Conservation (phyloP, 2,113 vertebrate genomes). For the Nansenia antarctica region DNA sequence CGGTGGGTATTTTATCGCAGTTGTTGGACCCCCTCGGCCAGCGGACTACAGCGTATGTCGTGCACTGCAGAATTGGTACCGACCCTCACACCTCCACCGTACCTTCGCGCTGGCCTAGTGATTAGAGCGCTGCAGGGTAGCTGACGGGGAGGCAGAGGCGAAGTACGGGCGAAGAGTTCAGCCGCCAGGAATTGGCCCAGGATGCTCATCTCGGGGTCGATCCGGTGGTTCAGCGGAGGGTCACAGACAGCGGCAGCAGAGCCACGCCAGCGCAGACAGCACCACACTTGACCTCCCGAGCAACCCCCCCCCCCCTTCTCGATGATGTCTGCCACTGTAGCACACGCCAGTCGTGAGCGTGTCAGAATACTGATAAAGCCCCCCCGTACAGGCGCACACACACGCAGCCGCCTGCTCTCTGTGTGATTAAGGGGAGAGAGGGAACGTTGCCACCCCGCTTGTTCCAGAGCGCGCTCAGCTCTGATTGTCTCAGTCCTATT, state of each 20-base stretch:
- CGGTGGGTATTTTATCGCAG: no score
- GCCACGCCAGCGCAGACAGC: background rate
- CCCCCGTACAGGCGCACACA: background rate
- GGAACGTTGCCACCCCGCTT: no score
- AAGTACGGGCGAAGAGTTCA: background rate
- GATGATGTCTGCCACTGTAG: background rate
- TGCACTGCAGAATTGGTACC: no score
- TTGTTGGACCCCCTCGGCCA: no score
- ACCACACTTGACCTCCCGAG: background rate
- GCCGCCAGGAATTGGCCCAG: background rate
- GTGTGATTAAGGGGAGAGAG: no score
- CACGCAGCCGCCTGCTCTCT: no score
- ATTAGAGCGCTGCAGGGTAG: background rate
- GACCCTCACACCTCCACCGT: background rate
- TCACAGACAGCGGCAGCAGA: slow-evolving; percentile 7
- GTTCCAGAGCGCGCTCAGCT: no score
- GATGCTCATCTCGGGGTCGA: background rate
- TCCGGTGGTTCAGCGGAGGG: slow-evolving; percentile 7
- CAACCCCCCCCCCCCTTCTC: no score
- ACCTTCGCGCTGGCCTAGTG: background rate
- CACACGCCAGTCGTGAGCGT: background rate
- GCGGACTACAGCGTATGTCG: no score
- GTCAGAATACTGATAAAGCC: background rate
- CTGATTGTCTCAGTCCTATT: background rate
- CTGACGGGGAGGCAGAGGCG: background rate